Evolutionary conservation across 2,888 invertebrate species (phyloP).

Genomic region (Pardosa pseudoannulata): DNA sequence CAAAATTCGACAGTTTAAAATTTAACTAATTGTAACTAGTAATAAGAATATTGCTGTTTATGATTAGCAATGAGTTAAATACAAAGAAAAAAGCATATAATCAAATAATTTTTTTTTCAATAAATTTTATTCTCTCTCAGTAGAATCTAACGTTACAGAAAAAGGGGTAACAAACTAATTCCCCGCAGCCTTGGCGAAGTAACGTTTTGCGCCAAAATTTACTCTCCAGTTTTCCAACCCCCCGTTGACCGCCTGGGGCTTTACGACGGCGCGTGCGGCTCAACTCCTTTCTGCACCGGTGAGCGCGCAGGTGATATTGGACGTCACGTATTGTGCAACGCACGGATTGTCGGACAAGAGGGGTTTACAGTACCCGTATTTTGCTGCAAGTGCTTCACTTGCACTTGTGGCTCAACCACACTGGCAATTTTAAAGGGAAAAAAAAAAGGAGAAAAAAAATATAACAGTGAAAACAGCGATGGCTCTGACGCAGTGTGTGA

Average conservation of each 20-base stretch:
- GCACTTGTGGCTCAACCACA: conserved; percentile 35
- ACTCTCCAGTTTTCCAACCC: background rate
- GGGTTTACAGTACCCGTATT: conserved; percentile 20
- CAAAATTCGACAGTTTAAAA: too few relatives aligned
- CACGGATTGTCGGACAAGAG: conserved; percentile 42
- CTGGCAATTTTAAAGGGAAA: background rate
- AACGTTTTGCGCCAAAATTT: background rate
- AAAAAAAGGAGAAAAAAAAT: background rate
- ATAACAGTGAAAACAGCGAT: conserved; percentile 1
- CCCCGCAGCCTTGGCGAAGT: background rate
- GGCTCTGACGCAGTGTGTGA: background rate
- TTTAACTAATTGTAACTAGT: too few relatives aligned
- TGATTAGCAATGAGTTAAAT: too few relatives aligned
- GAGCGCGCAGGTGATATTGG: conserved; percentile 62
- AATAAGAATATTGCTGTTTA: too few relatives aligned
- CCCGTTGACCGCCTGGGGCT: background rate
- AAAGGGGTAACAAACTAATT: too few relatives aligned
- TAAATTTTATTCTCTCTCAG: too few relatives aligned
- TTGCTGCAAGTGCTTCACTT: conserved; percentile 48
- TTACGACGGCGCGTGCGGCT: conserved; percentile 25
- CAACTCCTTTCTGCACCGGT: conserved; percentile 56
- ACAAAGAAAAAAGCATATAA: too few relatives aligned
- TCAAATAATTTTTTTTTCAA: too few relatives aligned
- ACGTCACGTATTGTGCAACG: conserved; percentile 40
- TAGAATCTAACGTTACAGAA: too few relatives aligned